Base-by-base conservation (phyloP, 2,797 vertebrate species). In the Brachyrhaphis roseni region DNA sequence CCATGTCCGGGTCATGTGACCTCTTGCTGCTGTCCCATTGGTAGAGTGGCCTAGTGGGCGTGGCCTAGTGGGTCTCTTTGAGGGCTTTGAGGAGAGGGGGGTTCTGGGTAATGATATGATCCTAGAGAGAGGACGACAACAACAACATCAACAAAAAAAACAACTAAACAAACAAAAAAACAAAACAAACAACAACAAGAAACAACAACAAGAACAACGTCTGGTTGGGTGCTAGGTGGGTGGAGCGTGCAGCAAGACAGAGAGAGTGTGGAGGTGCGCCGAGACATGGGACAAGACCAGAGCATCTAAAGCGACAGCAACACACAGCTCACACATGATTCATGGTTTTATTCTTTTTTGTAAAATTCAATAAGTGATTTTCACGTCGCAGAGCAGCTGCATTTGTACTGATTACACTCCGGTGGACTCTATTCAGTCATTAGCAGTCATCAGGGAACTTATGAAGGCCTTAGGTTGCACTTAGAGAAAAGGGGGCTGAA, bases 11-110 rank as follows among this genome's bases (percentile, higher is more conserved):
- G 97, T 98, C 97, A 97, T 97, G 97, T 98, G 98, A 97, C 97
- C 98, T 98, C 95, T 96, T 95, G 97, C 94, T 97, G 98, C 96
- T 98, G 98, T 98, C 97, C 98, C 98, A 96, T 96, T 95, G 94
- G 92, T 93, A 93, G 93, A 93, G 92, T 95, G 93, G 94, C 93
- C 91, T 94, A 99, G 97, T 97, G 97, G 93, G 96, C 97, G 97
- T 97, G 97, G 97, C 97, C 98, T 98, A 99, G 98, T 99, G 98
- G 98, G 98, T 99, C 98, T 99, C 98, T 99, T 99, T 99, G 98
- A 99, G 98, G 98, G 98, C 98, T 99, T 99, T 99, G 98, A 99
- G 98, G 98, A 98, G 97, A 97, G 97, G 98, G 97, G 98, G 98
- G 97, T 97, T 97, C 97, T 99, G 98, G 98, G 98, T 98, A 99